Conservation (phyloP, 1,140 invertebrate species). For the Drosophila leontia region DNA sequence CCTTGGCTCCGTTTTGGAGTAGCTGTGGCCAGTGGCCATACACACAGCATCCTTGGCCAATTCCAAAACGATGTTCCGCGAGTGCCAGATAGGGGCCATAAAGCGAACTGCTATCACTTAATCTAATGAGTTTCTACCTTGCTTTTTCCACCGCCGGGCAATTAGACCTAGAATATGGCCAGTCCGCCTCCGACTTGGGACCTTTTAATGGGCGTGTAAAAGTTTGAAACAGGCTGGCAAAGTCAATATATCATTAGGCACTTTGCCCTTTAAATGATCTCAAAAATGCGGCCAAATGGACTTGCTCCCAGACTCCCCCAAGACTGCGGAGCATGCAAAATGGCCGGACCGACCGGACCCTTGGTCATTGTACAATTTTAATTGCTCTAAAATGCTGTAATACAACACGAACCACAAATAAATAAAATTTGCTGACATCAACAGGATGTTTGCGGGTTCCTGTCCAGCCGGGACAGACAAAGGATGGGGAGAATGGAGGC, state of each 20-base stretch:
- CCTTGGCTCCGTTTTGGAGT: slow-evolving; percentile 9
- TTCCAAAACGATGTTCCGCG: slow-evolving; percentile 17
- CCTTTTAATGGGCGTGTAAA: slow-evolving; percentile 19
- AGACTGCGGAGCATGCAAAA: slow-evolving; percentile 35
- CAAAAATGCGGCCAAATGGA: slow-evolving; percentile 63
- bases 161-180: slow-evolving; percentile 29
- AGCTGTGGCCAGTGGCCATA: slow-evolving; percentile 8
- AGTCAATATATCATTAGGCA: slow-evolving; percentile 81
- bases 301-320: not conserved
- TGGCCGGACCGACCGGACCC: not conserved
- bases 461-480: slow-evolving; percentile 28
- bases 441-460: slow-evolving; percentile 81
- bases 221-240: slow-evolving; percentile 38
- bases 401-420: slow-evolving; percentile 82
- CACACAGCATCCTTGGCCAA: slow-evolving; percentile 28
- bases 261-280: slow-evolving; percentile 64
- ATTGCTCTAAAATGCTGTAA: slow-evolving; percentile 82
- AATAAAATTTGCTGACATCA: slow-evolving; percentile 83
- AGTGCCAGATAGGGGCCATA: slow-evolving; percentile 18
- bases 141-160: slow-evolving; percentile 15
- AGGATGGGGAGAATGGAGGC: not conserved
- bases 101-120: slow-evolving; percentile 44
- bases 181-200: not conserved
- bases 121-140: slow-evolving; percentile 51
- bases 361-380: slow-evolving; percentile 77